Evolutionary conservation across 2,888 invertebrate species (phyloP), one percentile per base, ranked within the genome.

Genomic region (Epiblema foenella): DNA sequence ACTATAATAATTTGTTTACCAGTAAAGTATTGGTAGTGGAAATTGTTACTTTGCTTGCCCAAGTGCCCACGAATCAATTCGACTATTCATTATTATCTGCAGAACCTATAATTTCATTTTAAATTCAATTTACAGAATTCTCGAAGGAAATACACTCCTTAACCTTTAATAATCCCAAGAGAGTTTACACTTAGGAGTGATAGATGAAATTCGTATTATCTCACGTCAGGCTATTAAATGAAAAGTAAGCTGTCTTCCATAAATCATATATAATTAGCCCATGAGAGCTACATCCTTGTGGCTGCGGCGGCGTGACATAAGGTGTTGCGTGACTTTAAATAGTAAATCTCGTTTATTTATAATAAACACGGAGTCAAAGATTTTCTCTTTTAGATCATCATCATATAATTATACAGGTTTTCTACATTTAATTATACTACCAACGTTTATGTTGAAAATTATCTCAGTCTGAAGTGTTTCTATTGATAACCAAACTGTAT

Each of bases 281-380:
- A 11, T 54, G 24, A 42, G 12, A 42, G 60, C 42, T 59, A 20
- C 54, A 70, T 59, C 33, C 56, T 60, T 54, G 52, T 60, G 54
- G 39, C 54, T 18, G 59, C 49, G 49, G 70, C 54, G 59, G 42
- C 59, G 39, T 60, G 70, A 66, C 60, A 60, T 71, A 66, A 71
- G 70, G 24, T 56, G 37, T 71, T 71, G 60, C 70, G 56, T 71
- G 66, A 66, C 54, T 59, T 66, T 71, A 56, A 71, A 66, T 71
- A 71, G 33, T 56, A 33, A 66, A 66, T 71, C 70, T 66, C 54
- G 42, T 65, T 59, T 66, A 24, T 54, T 49, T 54, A 42, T 70
- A 66, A 70, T 66, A 70, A 66, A n/a, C 60, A 63, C 12, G 33
- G 37, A 39, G 37, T 20, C 9, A 24, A 33, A 42, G 12, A 29